Conservation (phyloP, 2,888 invertebrate species). For the Micropterix aruncella region DNA sequence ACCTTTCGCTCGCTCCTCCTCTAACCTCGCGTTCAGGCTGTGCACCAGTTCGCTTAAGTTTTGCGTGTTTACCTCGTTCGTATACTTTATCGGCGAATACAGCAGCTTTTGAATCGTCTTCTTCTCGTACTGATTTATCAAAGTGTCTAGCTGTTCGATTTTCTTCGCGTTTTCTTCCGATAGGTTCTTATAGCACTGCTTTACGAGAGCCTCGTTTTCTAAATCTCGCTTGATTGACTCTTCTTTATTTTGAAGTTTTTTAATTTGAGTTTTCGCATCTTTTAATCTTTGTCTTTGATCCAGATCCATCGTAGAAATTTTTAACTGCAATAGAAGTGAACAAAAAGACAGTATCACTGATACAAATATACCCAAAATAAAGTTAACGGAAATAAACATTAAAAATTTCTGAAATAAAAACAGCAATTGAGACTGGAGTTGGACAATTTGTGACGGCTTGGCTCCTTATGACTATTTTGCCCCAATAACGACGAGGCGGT, state of each 20-base stretch:
- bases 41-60: slow-evolving; percentile 42
- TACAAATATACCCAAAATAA: too few relatives aligned
- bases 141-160: slow-evolving; percentile 32
- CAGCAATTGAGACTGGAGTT: too few relatives aligned
- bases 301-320: neutral
- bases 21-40: slow-evolving; percentile 39
- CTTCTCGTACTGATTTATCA: slow-evolving; percentile 30
- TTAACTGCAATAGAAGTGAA: neutral
- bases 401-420: too few relatives aligned
- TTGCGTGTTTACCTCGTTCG: slow-evolving; percentile 46
- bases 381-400: too few relatives aligned
- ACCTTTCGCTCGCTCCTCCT: slow-evolving; percentile 40
- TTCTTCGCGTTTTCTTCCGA: slow-evolving; percentile 17
- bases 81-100: slow-evolving; percentile 37
- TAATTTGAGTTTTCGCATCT: neutral
- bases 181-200: neutral
- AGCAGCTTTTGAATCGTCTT: slow-evolving; percentile 34
- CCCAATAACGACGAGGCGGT: too few relatives aligned
- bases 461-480: too few relatives aligned
- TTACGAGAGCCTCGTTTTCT: neutral
- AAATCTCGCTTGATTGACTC: neutral
- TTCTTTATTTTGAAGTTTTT: neutral
- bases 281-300: neutral
- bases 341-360: too few relatives aligned
- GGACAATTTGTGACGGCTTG: too few relatives aligned